Evolutionary conservation across 2,113 vertebrate species (phyloP), one percentile per base, ranked within the genome.

Genomic region (Chinchilla lanigera): DNA sequence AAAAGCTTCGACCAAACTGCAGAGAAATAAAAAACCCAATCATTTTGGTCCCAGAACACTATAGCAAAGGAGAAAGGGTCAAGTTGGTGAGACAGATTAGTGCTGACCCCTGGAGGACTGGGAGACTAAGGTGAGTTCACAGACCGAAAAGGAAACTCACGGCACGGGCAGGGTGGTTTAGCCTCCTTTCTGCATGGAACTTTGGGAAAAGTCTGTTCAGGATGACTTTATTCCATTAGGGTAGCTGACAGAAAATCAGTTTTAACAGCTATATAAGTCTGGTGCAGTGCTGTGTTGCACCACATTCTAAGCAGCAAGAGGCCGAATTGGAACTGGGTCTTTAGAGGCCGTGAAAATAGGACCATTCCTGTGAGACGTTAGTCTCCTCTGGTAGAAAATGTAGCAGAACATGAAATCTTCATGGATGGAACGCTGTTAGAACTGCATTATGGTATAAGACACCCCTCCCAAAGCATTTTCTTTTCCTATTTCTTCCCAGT

Each of bases 91-190:
- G 13, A 50, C 6, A 12, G 14, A 1, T 7, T 5, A 24, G 28
- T 44, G 13, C 14, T 78, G 1, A 58, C 22, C 17, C 54, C 41
- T 7, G 58, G 7, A 11, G 58, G 33, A 24, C 1, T 19, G 7
- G 24, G 80, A 8, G 4, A 9, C 3, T 19, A 5, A 3, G 16
- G 3, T n/a, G 8, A 9, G 7, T 56, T 69, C 26, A 44, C 7
- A 94, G 30, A 52, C 19, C 28, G 11, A 44, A 86, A 47, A 11
- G 26, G 1, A 35, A 50, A 14, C 24, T 19, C 4, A 47, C 10
- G 9, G 24, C 1, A 50, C 11, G 35, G 20, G 35, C 10, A n/a
- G n/a, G 1, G 10, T 0, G 47, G 5, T 50, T 30, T 13, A 4
- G 12, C 2, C 50, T 75, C 2, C 7, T 19, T 89, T 75, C 80